Evolutionary conservation across 1,140 invertebrate genomes (phyloP), one percentile per base, ranked within the genome.

Genomic region (Drosophila grimshawi): DNA sequence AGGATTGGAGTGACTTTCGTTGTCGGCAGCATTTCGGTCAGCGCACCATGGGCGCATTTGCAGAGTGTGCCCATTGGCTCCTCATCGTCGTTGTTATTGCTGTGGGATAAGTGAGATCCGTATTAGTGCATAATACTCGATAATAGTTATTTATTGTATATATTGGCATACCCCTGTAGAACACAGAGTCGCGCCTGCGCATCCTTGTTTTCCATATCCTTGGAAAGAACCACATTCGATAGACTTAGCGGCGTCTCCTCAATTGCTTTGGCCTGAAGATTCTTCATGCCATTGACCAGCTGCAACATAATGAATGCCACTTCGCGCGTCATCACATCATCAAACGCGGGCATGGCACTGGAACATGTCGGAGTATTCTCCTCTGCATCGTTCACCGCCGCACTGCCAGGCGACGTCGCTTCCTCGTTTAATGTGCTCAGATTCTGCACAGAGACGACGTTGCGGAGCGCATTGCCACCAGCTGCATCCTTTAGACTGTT

Each of bases 251-350:
- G 94, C 8, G 96, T 93, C 80, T 97, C 96, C 82, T 97, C 96
- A 19, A 97, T 95, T 2, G 96, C 96, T 63, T 96, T 95, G 2
- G 96, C 96, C 90, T 97, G 96, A n/a, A 98, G 93, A 80, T 95
- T 95, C 89, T 97, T 97, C 46, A 97, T 92, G 0, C 95, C 96
- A 69, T 96, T 96, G 2, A 97, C 95, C 45, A 97, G 93, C 90
- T 97, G 97, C 51, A 97, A 93, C 91, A 97, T 94, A 41, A 97
- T 94, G 82, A 97, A 96, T 53, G 94, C 94, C 37, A 93, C 93
- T 51, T 94, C 94, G n/a, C 93, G 92, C 6, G 89, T 91, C 90
- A 92, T 90, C 3, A 92, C 89, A 78, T 91, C 92, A 72, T 91
- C 91, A 41, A 92, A 93, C 3, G 90, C 86, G 29, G 90, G 90